These are phyloP conservation scores for Papilio protenor DNA, from an alignment of 2,888 invertebrate genomes.

Conservation along the genomic window DNA sequence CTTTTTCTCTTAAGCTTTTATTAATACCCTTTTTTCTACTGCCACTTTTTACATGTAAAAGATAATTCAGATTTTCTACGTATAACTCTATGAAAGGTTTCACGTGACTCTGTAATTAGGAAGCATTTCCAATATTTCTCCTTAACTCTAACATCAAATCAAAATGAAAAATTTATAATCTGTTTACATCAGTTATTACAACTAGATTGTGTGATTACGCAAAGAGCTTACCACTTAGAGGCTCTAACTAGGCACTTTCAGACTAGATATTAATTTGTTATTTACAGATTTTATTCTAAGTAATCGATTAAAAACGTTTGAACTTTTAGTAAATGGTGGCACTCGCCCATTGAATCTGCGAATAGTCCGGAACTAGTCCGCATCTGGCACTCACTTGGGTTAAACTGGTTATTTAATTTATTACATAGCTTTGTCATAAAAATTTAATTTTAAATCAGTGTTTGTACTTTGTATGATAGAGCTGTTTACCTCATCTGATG, in stretches of 20 bases:
- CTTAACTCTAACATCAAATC: constrained; percentile 45
- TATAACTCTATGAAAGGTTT: constrained; percentile 41
- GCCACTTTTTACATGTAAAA: constrained; percentile 60
- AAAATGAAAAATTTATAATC: constrained; percentile 29
- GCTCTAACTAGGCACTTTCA: constrained; percentile 69
- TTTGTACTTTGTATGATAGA: constrained; percentile 61
- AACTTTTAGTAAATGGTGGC: background rate
- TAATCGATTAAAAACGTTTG: background rate
- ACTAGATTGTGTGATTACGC: constrained; percentile 48
- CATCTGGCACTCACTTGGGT: background rate
- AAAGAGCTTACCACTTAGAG: constrained; percentile 78
- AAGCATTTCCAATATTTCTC: constrained; percentile 39
- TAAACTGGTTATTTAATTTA: too few species aligned
- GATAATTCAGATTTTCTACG: constrained; percentile 69
- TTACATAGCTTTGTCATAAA: constrained; percentile 34
- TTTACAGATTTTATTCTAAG: constrained; percentile 48
- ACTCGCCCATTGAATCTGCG: background rate
- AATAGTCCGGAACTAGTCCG: background rate
- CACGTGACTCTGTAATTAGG: constrained; percentile 20
- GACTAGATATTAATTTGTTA: constrained; percentile 57
- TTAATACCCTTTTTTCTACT: constrained; percentile 67
- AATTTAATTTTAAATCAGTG: constrained; percentile 57
- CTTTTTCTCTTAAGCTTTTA: constrained; percentile 79
- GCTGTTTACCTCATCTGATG: constrained; percentile 73
- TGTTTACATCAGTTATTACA: constrained; percentile 36